phyloP scores from a whole-genome alignment of 37 sponge, comb jelly and placozoan genomes.

The Oopsacas minuta region DNA sequence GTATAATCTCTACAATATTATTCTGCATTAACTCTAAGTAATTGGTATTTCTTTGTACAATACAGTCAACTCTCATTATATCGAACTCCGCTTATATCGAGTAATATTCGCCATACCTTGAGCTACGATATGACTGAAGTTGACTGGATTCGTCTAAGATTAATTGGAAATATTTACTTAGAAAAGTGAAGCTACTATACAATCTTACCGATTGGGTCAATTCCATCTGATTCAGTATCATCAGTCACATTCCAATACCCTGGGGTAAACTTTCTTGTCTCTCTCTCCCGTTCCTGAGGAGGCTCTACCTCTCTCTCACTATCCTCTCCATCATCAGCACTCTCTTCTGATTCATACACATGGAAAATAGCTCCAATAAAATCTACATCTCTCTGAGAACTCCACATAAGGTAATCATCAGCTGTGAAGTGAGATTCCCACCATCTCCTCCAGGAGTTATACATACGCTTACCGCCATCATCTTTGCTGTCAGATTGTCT shows the following conservation, averaged over 20 bases:
- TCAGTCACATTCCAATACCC: neutral
- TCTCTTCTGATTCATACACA: neutral
- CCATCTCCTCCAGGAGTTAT: constrained; percentile 1
- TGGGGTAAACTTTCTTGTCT: neutral
- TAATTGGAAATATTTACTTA: too few species aligned
- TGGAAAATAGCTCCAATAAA: neutral
- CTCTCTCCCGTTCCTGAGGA: neutral
- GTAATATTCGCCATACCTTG: too few species aligned
- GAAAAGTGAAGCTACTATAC: neutral
- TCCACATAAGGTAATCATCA: neutral
- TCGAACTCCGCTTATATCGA: too few species aligned
- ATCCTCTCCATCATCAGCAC: neutral
- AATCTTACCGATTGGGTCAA: neutral
- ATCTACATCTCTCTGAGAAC: neutral
- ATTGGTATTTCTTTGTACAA: too few species aligned
- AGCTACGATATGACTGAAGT: too few species aligned
- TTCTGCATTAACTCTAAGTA: too few species aligned
- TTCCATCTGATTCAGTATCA: neutral
- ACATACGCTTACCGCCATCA: neutral
- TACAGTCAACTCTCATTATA: too few species aligned
- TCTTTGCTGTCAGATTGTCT: neutral
- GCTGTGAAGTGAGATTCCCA: constrained; percentile 17
- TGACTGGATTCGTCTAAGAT: too few species aligned
- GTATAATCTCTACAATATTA: too few species aligned
- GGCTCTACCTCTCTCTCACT: neutral